Base-by-base conservation (phyloP, 1,140 invertebrate species). In the Leptonema lineaticorne region DNA sequence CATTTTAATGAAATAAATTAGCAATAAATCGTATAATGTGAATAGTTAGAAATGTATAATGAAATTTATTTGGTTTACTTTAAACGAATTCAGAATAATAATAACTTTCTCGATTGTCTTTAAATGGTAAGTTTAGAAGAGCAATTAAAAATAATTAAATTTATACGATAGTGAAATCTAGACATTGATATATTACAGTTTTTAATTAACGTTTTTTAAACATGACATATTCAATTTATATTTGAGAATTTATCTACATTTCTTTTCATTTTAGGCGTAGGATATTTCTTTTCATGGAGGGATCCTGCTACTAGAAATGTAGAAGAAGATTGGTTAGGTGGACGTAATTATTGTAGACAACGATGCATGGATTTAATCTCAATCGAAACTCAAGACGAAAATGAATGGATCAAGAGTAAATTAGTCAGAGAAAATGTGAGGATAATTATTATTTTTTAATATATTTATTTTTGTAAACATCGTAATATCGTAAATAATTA, bases 321-420 rank as follows among this genome's bases (percentile, higher is more conserved):
- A 30, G 90, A 92, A 78, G 81, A 89, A 72, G 91, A 93, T 77
- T 94, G 92, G 92, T 78, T 94, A 29, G 87, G 86, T 14, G 91
- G 85, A 1, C 85, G 92, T 73, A 93, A 93, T 78, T 93, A 87
- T 80, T 94, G 92, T 77, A 85, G 92, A 71, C 86, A 90, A 77
- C 84, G 91, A 24, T 94, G 92, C 78, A 94, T 94, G 92, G 92
- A 94, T 77, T 85, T 91, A 14, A 87, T 93, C 6, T 92, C 90
- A 3, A 78, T 93, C 72, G 91, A 93, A 79, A 92, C 90, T 60
- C 88, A 87, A 50, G 85, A 86, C 18, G 91, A 94, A 79, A 93
- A 93, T 73, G 89, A 92, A 75, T 92, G 90, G 83, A 87, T 94
- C 73, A 93, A 93, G 78, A 84, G 84, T 66, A 85, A 86, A 66